Base-by-base conservation (phyloP, 2,113 vertebrate genomes). In the Anarhynchus alexandrinus region DNA sequence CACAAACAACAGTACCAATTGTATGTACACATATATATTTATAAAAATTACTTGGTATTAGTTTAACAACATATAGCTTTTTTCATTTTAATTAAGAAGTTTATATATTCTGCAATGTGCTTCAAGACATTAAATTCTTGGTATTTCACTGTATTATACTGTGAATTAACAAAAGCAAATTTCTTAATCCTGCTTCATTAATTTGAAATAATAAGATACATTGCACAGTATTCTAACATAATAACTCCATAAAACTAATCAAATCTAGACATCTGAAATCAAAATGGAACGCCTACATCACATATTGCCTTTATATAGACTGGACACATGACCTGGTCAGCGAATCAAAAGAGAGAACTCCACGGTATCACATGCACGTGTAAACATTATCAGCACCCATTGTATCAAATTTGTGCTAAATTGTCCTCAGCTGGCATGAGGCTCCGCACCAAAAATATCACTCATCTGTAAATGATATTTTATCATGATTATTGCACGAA, bases 321-420 rank as follows among this genome's bases (percentile, higher is more conserved):
- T 21, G 84, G 95, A 93, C 96, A 96, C 96, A 94, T 91, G 97
- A 97, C 96, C 93, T 10, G 89, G 94, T 76, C 96, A 97, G 86
- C 96, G 30, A 98, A 97, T 97, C 78, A 85, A 72, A 95, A 57
- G 73, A 12, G 61, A 54, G 85, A 64, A 58, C 8, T 64, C 52
- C 38, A 29, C 26, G 15, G 65, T 20, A 65, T 45, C 76, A 81
- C 88, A 86, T 2, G 22, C 76, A 23, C 7, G 6, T 27, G 58
- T 22, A 57, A 91, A 88, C 36, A 52, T 38, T 7, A 54, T 27
- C 81, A 66, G 47, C 74, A 27, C 36, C 32, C 26, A 13, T 6
- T 8, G 15, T 3, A 49, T 5, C 25, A 6, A 22, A 51, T 8
- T 15, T 4, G 13, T 6, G 74, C 14, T 15, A 16, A 51, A 27